Evolutionary conservation across 2,113 vertebrate genomes (phyloP), one percentile per base, ranked within the genome.

Genomic region (Argyrosomus japonicus): DNA sequence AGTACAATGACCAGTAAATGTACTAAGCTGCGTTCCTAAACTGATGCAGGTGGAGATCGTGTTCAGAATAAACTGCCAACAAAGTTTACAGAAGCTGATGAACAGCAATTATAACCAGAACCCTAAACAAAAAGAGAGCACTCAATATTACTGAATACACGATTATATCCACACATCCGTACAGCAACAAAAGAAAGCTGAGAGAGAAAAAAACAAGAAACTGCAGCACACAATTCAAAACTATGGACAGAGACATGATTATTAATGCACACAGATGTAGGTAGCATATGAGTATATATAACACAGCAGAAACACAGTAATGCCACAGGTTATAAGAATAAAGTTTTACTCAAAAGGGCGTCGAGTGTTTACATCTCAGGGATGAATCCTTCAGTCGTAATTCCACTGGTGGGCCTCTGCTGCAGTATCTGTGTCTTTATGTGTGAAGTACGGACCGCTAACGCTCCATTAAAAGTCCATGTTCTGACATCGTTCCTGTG

Each of bases 121-220:
- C 14, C 12, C 5, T 36, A 7, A 36, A 36, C 6, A 36, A 36
- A n/a, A 21, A 58, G 19, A 9, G 6, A 2, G 2, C 23, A 7
- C 32, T 2, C 2, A 25, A 19, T 40, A 45, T 45, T 6, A 21
- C 69, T 27, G 27, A 23, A 51, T 11, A 32, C 48, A 53, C 8
- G 45, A 19, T 23, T 27, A 58, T 13, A 57, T 11, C 18, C 74
- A 67, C 32, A 8, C 32, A 36, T 36, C 32, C 32, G 1, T 36
- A 7, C 23, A 57, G 7, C 50, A 56, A 6, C 32, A 54, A 9
- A 21, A 40, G 0, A 17, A 61, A 45, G 5, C 25, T 32, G 9
- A 18, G 27, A 53, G 0, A n/a, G 9, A 69, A 3, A 54, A 9
- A n/a, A 6, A 2, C 0, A 0, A 18, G 3, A 29, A 0, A 36